Conservation (phyloP, 2,113 vertebrate genomes). For the Mirounga angustirostris region DNA sequence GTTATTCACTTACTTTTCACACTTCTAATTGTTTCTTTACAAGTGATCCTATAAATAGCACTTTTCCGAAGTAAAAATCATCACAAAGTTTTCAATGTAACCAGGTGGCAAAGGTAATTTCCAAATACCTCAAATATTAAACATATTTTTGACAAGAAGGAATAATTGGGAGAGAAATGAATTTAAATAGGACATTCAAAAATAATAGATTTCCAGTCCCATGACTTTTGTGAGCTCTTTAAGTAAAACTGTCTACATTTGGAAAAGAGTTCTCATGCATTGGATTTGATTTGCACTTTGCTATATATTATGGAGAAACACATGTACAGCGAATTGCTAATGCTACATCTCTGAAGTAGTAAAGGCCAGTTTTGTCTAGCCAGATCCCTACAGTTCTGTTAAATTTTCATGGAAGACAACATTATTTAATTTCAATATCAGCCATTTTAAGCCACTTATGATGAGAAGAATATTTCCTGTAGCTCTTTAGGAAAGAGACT, state of each 20-base stretch:
- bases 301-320: not conserved
- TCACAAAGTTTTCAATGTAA: constrained; percentile 15
- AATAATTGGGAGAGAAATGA: not conserved
- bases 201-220: not conserved
- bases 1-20: constrained; percentile 53
- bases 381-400: not conserved
- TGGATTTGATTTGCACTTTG: not conserved
- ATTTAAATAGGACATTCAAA: constrained; percentile 38
- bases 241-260: not conserved
- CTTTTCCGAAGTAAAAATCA: constrained; percentile 29
- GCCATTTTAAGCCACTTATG: not conserved
- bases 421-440: not conserved
- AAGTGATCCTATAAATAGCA: constrained; percentile 34
- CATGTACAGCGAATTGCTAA: not conserved
- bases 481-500: not conserved
- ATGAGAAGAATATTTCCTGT: not conserved
- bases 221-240: not conserved
- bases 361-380: not conserved
- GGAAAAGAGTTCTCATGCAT: not conserved
- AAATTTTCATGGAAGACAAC: not conserved
- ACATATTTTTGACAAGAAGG: constrained; percentile 26
- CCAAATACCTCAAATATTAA: constrained; percentile 39
- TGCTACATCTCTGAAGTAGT: not conserved
- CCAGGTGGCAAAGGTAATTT: constrained; percentile 40
- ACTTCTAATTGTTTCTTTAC: constrained; percentile 57